phyloP scores from a whole-genome alignment of 2,888 invertebrate genomes.

The Fissipunctia ypsillon region DNA sequence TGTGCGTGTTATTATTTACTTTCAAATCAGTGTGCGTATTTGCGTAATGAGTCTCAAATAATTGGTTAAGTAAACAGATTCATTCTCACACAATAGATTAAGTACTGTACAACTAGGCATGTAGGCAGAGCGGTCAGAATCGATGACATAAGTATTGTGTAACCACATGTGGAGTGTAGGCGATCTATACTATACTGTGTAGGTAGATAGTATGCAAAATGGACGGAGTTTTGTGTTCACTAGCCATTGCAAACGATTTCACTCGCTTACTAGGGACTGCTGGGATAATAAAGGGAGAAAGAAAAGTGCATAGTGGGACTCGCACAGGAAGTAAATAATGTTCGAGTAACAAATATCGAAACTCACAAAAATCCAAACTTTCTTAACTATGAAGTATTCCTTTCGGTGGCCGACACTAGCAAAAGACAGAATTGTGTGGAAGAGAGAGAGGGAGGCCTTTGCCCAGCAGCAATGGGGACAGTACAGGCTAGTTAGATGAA shows the following conservation, averaged over 20 bases:
- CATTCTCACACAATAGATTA: constrained; percentile 17
- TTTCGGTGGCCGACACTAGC: no score
- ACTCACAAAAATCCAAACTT: background rate
- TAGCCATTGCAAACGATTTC: background rate
- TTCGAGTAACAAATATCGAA: background rate
- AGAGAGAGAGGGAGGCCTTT: no score
- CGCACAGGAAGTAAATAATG: background rate
- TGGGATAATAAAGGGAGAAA: background rate
- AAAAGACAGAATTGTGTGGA: no score
- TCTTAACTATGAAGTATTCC: no score
- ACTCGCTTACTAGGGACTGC: background rate
- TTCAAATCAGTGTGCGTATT: constrained; percentile 32
- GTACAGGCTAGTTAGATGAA: no score
- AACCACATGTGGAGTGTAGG: constrained; percentile 49
- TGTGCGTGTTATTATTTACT: constrained; percentile 49
- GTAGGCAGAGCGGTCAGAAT: constrained; percentile 50
- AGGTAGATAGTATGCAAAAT: constrained; percentile 27
- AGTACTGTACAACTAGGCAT: constrained; percentile 33
- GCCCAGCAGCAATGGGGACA: no score
- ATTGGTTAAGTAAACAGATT: constrained; percentile 50
- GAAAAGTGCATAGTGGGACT: background rate
- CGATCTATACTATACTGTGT: constrained; percentile 19
- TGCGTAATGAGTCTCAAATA: constrained; percentile 36
- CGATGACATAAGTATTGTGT: constrained; percentile 64
- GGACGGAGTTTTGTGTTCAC: background rate